Conservation (phyloP, 1,140 invertebrate genomes). For the Ceratoteleas bidentatus region DNA sequence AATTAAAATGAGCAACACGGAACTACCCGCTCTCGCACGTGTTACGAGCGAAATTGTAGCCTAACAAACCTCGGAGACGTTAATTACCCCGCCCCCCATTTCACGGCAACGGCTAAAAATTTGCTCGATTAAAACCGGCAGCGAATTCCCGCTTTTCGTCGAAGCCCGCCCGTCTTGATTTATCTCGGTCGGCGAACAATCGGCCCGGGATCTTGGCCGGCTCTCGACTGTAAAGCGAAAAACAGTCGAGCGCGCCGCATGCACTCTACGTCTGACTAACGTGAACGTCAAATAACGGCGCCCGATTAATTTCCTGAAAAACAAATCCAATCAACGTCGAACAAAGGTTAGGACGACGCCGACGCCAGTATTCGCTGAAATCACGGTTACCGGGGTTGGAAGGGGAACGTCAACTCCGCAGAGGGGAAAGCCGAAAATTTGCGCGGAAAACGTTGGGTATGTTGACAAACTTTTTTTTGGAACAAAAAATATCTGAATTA, state of each 20-base stretch:
- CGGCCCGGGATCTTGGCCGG: slow-evolving; percentile 3
- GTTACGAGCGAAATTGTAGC: background rate
- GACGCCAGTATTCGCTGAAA: slow-evolving; percentile 20
- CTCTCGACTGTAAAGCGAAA: slow-evolving; percentile 33
- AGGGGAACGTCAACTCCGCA: too few species aligned
- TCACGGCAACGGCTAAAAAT: too few species aligned
- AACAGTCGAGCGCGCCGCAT: slow-evolving; percentile 27
- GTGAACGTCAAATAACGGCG: slow-evolving; percentile 54
- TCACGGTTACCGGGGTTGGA: slow-evolving; percentile 1
- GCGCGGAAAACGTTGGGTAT: too few species aligned
- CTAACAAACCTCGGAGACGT: slow-evolving; percentile 10
- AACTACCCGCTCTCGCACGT: background rate
- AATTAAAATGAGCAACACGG: too few species aligned
- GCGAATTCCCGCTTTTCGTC: slow-evolving; percentile 11
- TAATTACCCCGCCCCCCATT: slow-evolving; percentile 8
- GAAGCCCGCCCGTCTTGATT: slow-evolving; percentile 29
- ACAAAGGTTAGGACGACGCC: slow-evolving; percentile 55
- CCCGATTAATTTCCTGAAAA: slow-evolving; percentile 63
- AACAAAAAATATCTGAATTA: too few species aligned
- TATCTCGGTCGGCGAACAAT: slow-evolving; percentile 32
- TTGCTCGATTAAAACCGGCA: slow-evolving; percentile 11
- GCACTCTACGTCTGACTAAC: slow-evolving; percentile 45
- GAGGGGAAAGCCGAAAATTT: too few species aligned
- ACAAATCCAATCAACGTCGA: slow-evolving; percentile 66
- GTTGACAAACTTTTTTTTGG: too few species aligned